Evolutionary conservation across 2,113 vertebrate species (phyloP).

Genomic region (Neolamprologus kungweensis): DNA sequence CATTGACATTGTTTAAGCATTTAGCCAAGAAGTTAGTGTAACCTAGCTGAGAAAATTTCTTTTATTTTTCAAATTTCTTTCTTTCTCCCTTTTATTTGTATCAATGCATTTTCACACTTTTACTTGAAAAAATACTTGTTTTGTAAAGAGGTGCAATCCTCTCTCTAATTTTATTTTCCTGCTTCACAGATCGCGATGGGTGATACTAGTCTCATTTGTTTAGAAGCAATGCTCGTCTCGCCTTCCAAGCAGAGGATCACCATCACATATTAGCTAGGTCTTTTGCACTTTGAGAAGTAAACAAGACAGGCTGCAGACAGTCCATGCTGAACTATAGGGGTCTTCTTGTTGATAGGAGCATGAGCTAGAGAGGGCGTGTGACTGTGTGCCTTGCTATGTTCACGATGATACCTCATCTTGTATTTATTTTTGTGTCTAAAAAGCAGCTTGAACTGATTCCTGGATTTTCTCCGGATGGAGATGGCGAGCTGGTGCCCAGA

Average conservation of each 20-base stretch:
- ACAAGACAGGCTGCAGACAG: neutral
- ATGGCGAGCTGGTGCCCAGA: neutral
- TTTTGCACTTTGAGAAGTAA: neutral
- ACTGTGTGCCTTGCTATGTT: neutral
- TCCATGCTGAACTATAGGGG: neutral
- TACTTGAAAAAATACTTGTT: neutral
- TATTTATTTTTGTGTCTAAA: neutral
- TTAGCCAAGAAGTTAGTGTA: neutral
- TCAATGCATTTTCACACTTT: neutral
- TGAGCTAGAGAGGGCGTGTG: neutral
- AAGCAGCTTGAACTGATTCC: neutral
- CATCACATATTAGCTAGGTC: neutral
- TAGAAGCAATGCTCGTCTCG: neutral
- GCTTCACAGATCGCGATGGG: neutral
- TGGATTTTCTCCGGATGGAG: neutral
- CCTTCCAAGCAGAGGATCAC: neutral
- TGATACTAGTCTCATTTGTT: neutral
- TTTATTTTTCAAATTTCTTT: neutral
- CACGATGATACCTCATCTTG: neutral
- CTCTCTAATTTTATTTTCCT: neutral
- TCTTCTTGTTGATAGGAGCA: neutral
- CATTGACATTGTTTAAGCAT: neutral
- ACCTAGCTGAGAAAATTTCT: fast-evolving
- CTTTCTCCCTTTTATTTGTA: neutral
- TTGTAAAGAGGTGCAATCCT: neutral